These are phyloP conservation scores for Nixonia krombeini DNA, from an alignment of 1,140 invertebrate species.

Conservation along the genomic window DNA sequence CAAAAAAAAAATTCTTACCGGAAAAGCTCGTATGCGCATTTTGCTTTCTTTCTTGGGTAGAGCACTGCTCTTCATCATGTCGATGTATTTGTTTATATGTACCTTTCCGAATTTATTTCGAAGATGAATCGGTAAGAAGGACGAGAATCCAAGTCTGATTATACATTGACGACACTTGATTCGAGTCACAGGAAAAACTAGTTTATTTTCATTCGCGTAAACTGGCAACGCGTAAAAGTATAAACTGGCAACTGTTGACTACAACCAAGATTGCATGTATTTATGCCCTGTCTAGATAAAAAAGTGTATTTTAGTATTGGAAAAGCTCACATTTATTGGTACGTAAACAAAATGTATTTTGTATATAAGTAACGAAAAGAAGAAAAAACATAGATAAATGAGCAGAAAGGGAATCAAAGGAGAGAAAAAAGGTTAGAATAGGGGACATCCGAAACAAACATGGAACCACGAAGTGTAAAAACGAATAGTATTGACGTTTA, in stretches of 20 bases:
- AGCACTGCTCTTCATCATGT: slow-evolving; percentile 82
- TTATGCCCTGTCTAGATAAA: too few relatives aligned
- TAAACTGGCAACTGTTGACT: background rate
- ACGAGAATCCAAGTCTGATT: background rate
- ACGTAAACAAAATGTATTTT: slow-evolving; percentile 32
- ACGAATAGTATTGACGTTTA: background rate
- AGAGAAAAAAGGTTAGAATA: background rate
- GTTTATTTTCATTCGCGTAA: background rate
- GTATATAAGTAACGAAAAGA: slow-evolving; percentile 1
- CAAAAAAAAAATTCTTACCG: slow-evolving; percentile 79
- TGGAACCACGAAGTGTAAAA: slow-evolving; percentile 1
- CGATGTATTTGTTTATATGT: slow-evolving; percentile 34
- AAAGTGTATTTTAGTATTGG: too few relatives aligned
- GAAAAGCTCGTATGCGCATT: slow-evolving; percentile 97
- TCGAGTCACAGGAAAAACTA: background rate
- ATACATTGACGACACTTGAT: slow-evolving; percentile 14
- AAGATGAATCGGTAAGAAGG: slow-evolving; percentile 6
- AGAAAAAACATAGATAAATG: background rate
- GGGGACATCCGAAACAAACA: background rate
- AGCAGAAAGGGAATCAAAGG: background rate
- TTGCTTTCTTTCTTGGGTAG: slow-evolving; percentile 92
- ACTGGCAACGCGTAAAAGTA: background rate
- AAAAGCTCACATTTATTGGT: slow-evolving; percentile 4
- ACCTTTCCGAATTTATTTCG: slow-evolving; percentile 13
- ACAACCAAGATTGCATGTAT: background rate